A percentile compares a stretch with the other conserved stretches of the same genome.
These are phyloP conservation scores for Steromphala cineraria DNA, from an alignment of 2,888 invertebrate species.

Conservation along the genomic window DNA sequence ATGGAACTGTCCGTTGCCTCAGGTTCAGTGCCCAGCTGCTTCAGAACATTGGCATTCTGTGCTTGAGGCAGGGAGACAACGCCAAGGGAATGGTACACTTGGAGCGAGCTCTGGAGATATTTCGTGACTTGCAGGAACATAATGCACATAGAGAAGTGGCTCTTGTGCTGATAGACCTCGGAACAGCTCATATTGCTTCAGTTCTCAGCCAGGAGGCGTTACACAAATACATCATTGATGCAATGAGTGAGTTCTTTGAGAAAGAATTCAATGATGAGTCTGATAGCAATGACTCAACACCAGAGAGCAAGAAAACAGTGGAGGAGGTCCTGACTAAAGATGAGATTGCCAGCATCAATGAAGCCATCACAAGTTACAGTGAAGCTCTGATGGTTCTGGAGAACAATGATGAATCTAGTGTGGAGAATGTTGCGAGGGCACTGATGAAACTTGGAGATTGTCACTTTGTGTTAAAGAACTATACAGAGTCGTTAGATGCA, in stretches of 20 bases:
- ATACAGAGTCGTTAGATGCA: conserved; percentile 66
- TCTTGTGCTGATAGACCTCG: conserved; percentile 68
- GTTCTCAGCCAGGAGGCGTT: conserved; percentile 66
- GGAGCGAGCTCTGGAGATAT: conserved; percentile 66
- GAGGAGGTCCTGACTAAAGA: conserved; percentile 48
- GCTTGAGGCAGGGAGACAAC: conserved; percentile 67
- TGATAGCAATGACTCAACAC: conserved; percentile 33
- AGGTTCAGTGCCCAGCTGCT: conserved; percentile 65
- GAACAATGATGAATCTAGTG: conserved; percentile 56
- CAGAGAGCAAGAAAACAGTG: conserved; percentile 36
- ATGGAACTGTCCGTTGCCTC: conserved; percentile 63
- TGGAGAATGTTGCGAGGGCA: conserved; percentile 63
- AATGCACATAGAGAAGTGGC: conserved; percentile 66
- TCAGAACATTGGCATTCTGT: conserved; percentile 68
- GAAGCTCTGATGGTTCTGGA: conserved; percentile 68
- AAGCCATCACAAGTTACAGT: conserved; percentile 70
- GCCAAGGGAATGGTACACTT: conserved; percentile 66
- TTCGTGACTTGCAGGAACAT: conserved; percentile 62
- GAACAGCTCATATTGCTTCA: conserved; percentile 69
- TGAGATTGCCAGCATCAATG: conserved; percentile 58
- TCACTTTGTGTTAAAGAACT: conserved; percentile 70
- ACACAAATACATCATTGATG: conserved; percentile 66
- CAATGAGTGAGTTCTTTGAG: conserved; percentile 68
- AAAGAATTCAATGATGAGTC: conserved; percentile 62
- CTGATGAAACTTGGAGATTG: conserved; percentile 72